Percentiles rank a stretch among this genome's conserved stretches.
These are phyloP conservation scores for Oasisia sp. DNA, from an alignment of 2,888 invertebrate genomes.

Conservation along the genomic window DNA sequence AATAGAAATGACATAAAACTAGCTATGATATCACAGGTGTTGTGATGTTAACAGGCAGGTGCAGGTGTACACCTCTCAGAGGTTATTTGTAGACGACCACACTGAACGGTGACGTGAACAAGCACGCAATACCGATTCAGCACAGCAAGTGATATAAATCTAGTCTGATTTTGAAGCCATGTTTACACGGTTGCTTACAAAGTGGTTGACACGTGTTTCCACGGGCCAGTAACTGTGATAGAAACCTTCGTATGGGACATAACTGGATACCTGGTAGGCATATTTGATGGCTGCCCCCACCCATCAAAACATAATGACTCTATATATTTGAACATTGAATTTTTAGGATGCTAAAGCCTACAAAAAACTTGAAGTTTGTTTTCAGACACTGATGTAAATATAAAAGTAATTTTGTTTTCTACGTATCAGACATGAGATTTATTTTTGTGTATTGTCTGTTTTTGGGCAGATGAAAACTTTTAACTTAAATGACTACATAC, in stretches of 20 bases:
- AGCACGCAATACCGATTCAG: background rate
- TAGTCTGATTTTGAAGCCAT: background rate
- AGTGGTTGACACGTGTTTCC: background rate
- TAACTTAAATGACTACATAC: too few species aligned
- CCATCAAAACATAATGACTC: too few species aligned
- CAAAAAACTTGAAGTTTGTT: too few species aligned
- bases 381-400: too few species aligned
- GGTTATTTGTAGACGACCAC: background rate
- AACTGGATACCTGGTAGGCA: background rate
- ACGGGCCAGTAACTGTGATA: background rate
- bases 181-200: background rate
- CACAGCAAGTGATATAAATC: background rate
- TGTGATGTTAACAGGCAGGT: background rate
- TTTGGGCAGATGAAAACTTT: too few species aligned
- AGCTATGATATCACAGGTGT: background rate
- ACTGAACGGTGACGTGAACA: background rate
- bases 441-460: too few species aligned
- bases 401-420: too few species aligned
- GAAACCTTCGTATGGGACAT: background rate
- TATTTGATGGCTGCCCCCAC: too few species aligned
- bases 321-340: too few species aligned
- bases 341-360: too few species aligned
- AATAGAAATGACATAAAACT: background rate
- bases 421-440: too few species aligned
- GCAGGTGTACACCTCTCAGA: background rate